Percentiles rank a stretch among this genome's conserved stretches.
These are phyloP conservation scores for Cactoblastis cactorum DNA, from an alignment of 2,888 invertebrate genomes.

Conservation along the genomic window DNA sequence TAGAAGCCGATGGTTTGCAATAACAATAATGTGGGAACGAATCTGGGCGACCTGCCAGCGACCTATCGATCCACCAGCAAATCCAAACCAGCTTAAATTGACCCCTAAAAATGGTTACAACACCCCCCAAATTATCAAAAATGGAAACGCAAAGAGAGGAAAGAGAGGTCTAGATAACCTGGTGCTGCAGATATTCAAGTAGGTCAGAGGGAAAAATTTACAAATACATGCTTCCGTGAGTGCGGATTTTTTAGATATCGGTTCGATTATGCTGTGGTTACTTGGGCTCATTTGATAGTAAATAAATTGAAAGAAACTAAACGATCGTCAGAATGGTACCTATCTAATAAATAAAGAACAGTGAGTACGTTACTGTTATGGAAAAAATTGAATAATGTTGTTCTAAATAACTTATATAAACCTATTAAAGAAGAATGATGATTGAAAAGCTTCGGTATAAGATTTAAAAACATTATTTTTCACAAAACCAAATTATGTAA, in stretches of 20 bases:
- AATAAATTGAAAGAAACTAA: constrained; percentile 27
- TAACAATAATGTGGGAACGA: constrained; percentile 76
- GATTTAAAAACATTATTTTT: no score
- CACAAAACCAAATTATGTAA: no score
- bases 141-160: constrained; percentile 34
- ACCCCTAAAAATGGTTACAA: constrained; percentile 55
- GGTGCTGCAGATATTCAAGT: constrained; percentile 67
- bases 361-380: no score
- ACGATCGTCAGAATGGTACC: neutral
- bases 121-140: constrained; percentile 41
- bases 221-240: constrained; percentile 60
- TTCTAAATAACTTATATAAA: no score
- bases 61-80: constrained; percentile 67
- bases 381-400: no score
- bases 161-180: constrained; percentile 47
- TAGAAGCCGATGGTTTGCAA: constrained; percentile 71
- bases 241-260: constrained; percentile 63
- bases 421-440: no score
- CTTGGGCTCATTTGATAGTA: constrained; percentile 58
- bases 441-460: no score
- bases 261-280: constrained; percentile 68
- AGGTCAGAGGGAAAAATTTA: constrained; percentile 78
- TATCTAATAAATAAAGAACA: no score
- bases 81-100: constrained; percentile 53
- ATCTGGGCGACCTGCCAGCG: constrained; percentile 77